Evolutionary conservation across 1,140 invertebrate genomes (phyloP), one percentile per base, ranked within the genome.

Genomic region (Rhynchophorus ferrugineus): DNA sequence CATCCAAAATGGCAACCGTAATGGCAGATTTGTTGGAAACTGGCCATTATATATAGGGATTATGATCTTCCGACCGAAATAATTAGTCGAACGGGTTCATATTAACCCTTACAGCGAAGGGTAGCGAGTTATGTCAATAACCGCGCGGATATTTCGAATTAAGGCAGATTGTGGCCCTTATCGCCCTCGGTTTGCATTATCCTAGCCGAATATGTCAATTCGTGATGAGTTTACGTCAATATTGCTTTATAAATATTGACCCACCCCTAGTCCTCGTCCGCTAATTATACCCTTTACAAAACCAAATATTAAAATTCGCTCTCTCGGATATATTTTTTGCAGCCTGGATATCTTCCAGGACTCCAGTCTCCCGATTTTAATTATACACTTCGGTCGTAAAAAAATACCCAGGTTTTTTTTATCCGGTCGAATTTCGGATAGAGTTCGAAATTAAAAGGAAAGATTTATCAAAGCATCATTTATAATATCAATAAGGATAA

Each of bases 61-160:
- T 69, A 69, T 67, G 64, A 69, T 65, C 68, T 65, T 60, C 58
- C 68, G 61, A 67, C 66, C 63, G 68, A 69, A 67, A 68, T 67
- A 69, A 69, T 69, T 69, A 69, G 66, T 61, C 61, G 61, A 67
- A 64, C 59, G 63, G 66, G 65, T 67, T 57, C 61, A 66, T 66
- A 67, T 69, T 68, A 68, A 68, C 66, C 67, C 66, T 68, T 68
- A 59, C 54, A 49, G 42, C 49, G 53, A 61, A 61, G 61, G 64
- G 49, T 55, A 56, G 56, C 53, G 58, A 61, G 64, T 68, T 67
- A 68, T 69, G 66, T 69, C 67, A 69, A 69, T 69, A 69, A 69
- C 65, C 56, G 54, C 61, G 58, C 57, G 62, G 62, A 68, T 69
- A 67, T 64, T 64, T 53, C 60, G 61, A 68, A 68, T 68, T 68